A percentile compares a stretch with the other conserved stretches of the same genome.
Evolutionary conservation across 2,113 vertebrate species (phyloP).

Genomic region (Ahaetulla prasina): DNA sequence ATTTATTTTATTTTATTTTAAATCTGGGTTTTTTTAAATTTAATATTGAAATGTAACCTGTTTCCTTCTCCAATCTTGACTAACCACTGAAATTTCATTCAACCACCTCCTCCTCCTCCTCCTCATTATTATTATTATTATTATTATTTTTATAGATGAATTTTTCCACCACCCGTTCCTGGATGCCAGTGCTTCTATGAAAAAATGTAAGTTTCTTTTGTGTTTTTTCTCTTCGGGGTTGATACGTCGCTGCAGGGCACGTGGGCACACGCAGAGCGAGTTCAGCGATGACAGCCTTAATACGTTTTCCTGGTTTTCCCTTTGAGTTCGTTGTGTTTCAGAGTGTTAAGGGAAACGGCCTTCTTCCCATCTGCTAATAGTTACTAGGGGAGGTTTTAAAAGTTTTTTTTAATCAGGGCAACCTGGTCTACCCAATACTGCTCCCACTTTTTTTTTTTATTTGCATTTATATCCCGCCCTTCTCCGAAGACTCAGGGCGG

Average conservation of each 20-base stretch:
- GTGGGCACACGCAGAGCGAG: not conserved
- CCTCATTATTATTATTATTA: no score
- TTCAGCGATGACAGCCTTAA: not conserved
- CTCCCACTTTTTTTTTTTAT: no score
- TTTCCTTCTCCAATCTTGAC: not conserved
- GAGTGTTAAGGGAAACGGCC: no score
- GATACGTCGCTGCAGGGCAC: fast-evolving
- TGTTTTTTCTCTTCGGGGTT: not conserved
- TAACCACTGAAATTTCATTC: not conserved
- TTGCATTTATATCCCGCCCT: no score
- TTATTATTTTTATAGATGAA: constrained; percentile 73
- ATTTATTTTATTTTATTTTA: not conserved
- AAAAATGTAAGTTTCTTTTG: constrained; percentile 81
- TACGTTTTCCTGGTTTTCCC: no score
- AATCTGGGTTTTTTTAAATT: not conserved
- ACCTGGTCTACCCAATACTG: no score
- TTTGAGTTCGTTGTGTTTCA: not conserved
- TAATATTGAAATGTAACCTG: not conserved
- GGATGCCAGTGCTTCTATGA: constrained; percentile 78
- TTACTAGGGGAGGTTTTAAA: not conserved
- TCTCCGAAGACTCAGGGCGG: no score
- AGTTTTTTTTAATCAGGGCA: no score
- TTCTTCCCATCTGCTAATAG: no score
- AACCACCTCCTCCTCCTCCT: no score
- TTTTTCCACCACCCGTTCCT: constrained; percentile 94